Percentiles rank a stretch among this genome's conserved stretches.
Evolutionary conservation across 2,797 vertebrate genomes (phyloP).

Genomic region (Simalia tracyae): DNA sequence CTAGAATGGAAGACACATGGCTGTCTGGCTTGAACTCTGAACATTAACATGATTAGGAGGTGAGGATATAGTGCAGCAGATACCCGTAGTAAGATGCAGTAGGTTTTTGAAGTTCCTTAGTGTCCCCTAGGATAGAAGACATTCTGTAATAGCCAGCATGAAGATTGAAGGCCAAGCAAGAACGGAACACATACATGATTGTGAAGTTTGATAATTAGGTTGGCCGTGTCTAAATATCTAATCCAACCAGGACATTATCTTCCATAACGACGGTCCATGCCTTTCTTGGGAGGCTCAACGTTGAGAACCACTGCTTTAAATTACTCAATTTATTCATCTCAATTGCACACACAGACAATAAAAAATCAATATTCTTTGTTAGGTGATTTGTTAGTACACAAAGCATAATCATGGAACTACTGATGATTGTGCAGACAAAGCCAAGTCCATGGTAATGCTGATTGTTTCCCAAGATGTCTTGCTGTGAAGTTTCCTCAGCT

Average conservation of each 20-base stretch:
- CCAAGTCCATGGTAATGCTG: too few relatives aligned
- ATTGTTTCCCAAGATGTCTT: background rate
- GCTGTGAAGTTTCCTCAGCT: background rate
- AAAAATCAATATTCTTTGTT: background rate
- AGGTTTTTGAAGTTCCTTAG: background rate
- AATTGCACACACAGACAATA: background rate
- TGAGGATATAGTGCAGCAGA: background rate
- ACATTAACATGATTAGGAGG: too few relatives aligned
- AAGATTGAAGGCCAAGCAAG: background rate
- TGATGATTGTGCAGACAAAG: background rate
- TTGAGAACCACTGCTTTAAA: conserved; percentile 8
- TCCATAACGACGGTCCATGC: background rate
- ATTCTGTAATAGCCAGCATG: background rate
- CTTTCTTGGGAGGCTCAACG: background rate
- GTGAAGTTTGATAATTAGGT: background rate
- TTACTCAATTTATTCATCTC: background rate
- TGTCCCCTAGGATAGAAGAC: background rate
- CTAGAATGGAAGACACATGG: background rate
- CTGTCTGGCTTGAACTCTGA: background rate
- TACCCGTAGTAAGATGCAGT: background rate
- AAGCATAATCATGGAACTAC: background rate
- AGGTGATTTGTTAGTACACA: background rate
- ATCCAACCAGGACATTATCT: background rate
- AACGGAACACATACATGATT: background rate
- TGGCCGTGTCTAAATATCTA: background rate